Evolutionary conservation across 2,113 vertebrate species (phyloP), one percentile per base, ranked within the genome.

Genomic region (Eulacestoma nigropectus): DNA sequence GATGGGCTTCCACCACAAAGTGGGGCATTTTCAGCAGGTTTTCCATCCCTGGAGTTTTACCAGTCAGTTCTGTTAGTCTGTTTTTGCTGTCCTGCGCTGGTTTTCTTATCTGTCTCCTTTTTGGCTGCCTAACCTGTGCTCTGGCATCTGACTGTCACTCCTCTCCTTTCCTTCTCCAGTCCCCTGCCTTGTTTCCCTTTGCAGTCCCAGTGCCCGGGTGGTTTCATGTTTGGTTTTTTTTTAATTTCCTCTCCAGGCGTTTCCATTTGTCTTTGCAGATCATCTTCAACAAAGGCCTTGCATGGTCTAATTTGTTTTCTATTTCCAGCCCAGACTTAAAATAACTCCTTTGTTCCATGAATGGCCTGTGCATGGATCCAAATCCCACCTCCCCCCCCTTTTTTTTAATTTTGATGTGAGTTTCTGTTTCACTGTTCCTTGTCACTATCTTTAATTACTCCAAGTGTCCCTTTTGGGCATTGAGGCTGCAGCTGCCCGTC

Each of bases 231-330:
- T 70, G 12, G 21, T 1, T 69, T 69, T 84, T 69, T 80, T 75
- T 74, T 60, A 46, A 92, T 95, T 93, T 93, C 86, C 85, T 96
- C 60, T 96, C 46, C 32, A 56, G 92, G 72, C 86, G 0, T 90
- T 96, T 96, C 88, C 88, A 94, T 95, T 96, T 93, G 92, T 96
- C 95, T 90, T 93, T 92, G 92, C 60, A 90, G 85, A 95, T 94
- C 90, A 72, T 95, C 95, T 88, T 90, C 96, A 95, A 75, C 95
- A 95, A 93, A 95, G 52, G 57, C 90, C 85, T 95, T 0, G 8
- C 94, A 33, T 72, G 73, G 83, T 95, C 92, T 92, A 90, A 94
- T 94, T 96, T 92, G 92, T 86, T 95, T 96, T 96, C 93, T 95
- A 81, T 96, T 95, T 96, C 92, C 80, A 97, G 92, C 86, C 86